Evolutionary conservation across 2,797 vertebrate genomes (phyloP).

Genomic region (Epinephelus awoara): DNA sequence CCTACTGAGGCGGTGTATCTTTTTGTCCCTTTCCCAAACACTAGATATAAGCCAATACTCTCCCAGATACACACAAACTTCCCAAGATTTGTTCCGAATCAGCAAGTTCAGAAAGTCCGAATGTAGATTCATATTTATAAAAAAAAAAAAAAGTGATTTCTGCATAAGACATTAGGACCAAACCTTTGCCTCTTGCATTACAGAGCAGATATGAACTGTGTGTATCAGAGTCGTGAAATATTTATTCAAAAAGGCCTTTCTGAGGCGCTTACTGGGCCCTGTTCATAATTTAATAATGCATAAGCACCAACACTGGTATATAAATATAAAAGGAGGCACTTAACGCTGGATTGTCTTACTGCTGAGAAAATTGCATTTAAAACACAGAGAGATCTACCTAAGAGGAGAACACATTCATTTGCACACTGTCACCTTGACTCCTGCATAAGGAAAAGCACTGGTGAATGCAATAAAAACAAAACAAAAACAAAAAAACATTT

Average conservation of each 20-base stretch:
- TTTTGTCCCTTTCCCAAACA: background rate
- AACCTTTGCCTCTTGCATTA: constrained; percentile 62
- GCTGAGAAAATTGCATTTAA: constrained; percentile 66
- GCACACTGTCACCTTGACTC: constrained; percentile 63
- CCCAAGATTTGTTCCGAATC: constrained; percentile 50
- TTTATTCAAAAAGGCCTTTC: constrained; percentile 84
- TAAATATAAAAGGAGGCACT: constrained; percentile 84
- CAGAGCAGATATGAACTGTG: constrained; percentile 77
- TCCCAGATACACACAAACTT: constrained; percentile 24
- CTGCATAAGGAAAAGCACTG: constrained; percentile 31
- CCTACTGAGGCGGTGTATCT: background rate
- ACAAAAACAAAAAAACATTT: constrained; percentile 30
- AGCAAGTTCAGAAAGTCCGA: constrained; percentile 40
- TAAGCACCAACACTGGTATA: constrained; percentile 75
- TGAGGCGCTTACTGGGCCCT: constrained; percentile 77
- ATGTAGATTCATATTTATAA: constrained; percentile 30
- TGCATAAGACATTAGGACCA: constrained; percentile 62
- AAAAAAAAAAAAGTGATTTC: constrained; percentile 33
- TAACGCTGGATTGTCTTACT: constrained; percentile 78
- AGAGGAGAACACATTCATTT: constrained; percentile 62
- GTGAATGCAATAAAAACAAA: constrained; percentile 10
- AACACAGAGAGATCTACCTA: constrained; percentile 52
- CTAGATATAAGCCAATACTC: background rate
- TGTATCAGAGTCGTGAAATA: constrained; percentile 85
- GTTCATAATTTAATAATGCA: constrained; percentile 86